Percentiles rank a stretch among this genome's conserved stretches.
phyloP scores from a whole-genome alignment of 2,797 vertebrate genomes.

The Gymnopithys bicolor region DNA sequence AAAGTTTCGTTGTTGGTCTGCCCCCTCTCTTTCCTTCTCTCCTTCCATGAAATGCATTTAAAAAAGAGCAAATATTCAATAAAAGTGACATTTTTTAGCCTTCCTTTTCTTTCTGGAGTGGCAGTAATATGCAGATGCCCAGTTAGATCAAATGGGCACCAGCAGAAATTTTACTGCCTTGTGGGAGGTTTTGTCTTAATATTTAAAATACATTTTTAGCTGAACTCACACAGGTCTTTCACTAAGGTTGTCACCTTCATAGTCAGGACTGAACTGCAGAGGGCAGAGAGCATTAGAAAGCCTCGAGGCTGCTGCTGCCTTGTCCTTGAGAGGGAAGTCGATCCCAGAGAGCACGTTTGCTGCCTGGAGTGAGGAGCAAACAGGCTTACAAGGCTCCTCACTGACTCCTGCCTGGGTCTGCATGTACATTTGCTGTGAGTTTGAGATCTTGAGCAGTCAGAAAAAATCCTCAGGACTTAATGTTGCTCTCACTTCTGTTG shows the following conservation, averaged over 20 bases:
- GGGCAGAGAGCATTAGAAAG: background rate
- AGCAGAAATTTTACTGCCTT: background rate
- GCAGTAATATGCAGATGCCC: background rate
- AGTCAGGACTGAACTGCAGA: background rate
- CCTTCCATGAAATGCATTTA: background rate
- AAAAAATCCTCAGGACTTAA: background rate
- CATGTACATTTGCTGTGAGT: background rate
- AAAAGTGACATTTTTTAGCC: background rate
- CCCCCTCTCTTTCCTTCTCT: background rate
- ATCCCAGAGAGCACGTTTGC: background rate
- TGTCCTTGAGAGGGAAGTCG: background rate
- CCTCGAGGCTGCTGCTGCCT: background rate
- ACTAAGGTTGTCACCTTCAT: background rate
- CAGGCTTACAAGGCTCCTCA: background rate
- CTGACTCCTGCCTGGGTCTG: background rate
- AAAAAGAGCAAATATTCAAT: background rate
- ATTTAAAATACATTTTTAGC: background rate
- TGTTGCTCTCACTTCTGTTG: background rate
- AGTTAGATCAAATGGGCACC: background rate
- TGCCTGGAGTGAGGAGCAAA: background rate
- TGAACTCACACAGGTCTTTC: background rate
- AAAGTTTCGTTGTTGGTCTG: background rate
- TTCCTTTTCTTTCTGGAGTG: background rate
- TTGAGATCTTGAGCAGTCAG: background rate
- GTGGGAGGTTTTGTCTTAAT: background rate